Evolutionary conservation across 2,797 vertebrate species (phyloP).

Genomic region (Limosa lapponica): DNA sequence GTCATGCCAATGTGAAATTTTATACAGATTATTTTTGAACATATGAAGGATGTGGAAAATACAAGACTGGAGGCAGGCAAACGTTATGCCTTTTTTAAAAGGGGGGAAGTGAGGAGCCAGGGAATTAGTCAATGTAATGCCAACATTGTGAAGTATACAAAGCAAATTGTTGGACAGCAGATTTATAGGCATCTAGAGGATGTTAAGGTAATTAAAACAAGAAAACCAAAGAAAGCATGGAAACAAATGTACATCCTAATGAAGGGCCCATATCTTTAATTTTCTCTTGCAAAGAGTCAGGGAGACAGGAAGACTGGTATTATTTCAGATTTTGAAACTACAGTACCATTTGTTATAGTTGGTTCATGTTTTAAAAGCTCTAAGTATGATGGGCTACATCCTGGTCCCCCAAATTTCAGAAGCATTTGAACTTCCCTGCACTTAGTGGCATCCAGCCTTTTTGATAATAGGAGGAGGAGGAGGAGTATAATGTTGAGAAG

Average conservation of each 20-base stretch:
- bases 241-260: neutral
- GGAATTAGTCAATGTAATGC: neutral
- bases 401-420: neutral
- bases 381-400: neutral
- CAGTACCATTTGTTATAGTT: neutral
- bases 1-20: neutral
- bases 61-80: neutral
- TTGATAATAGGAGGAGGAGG: neutral
- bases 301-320: neutral
- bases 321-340: neutral
- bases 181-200: neutral
- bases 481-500: neutral
- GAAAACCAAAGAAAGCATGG: neutral
- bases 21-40: neutral
- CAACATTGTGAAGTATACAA: neutral
- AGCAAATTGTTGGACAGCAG: neutral
- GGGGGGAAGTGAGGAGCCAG: neutral
- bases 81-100: neutral
- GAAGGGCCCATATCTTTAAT: neutral
- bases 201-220: neutral
- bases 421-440: neutral
- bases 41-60: neutral
- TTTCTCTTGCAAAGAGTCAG: neutral
- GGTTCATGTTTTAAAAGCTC: neutral
- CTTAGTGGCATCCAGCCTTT: neutral